These are phyloP conservation scores for Phymatocera aterrima DNA, from an alignment of 2,888 invertebrate genomes.

Conservation along the genomic window DNA sequence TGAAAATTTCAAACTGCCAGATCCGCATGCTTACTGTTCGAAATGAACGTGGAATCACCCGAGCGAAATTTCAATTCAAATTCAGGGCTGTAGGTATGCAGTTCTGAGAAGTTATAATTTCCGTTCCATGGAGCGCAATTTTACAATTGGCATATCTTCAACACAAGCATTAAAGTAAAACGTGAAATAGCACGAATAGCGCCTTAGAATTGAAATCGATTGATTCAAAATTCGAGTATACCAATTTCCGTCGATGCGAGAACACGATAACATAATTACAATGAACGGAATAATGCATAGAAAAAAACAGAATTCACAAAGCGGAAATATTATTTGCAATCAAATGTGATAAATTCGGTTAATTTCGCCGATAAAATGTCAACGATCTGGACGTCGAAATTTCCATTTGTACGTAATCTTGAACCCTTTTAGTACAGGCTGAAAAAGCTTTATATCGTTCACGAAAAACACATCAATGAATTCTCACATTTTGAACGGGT, in stretches of 20 bases:
- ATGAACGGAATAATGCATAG: neutral
- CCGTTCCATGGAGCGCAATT: neutral
- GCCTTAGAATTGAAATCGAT: slow-evolving; percentile 31
- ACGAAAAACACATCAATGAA: no score
- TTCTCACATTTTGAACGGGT: no score
- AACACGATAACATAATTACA: neutral
- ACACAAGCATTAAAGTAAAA: slow-evolving; percentile 29
- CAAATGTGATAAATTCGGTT: no score
- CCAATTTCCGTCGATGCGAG: neutral
- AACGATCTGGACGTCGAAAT: no score
- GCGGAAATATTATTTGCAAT: neutral
- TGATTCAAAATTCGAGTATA: slow-evolving; percentile 4
- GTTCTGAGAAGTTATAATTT: neutral
- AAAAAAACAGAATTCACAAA: neutral
- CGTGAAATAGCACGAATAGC: slow-evolving; percentile 17
- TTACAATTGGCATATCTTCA: slow-evolving; percentile 12
- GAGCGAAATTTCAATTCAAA: neutral
- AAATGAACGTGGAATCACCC: neutral
- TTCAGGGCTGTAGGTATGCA: neutral
- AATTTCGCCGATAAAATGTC: no score
- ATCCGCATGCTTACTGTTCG: neutral
- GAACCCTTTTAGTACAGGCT: no score
- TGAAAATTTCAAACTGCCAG: neutral
- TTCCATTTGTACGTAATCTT: no score
- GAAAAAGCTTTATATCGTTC: no score